These are phyloP conservation scores for Agonopterix heracliana DNA, from an alignment of 2,888 invertebrate species.

Conservation along the genomic window DNA sequence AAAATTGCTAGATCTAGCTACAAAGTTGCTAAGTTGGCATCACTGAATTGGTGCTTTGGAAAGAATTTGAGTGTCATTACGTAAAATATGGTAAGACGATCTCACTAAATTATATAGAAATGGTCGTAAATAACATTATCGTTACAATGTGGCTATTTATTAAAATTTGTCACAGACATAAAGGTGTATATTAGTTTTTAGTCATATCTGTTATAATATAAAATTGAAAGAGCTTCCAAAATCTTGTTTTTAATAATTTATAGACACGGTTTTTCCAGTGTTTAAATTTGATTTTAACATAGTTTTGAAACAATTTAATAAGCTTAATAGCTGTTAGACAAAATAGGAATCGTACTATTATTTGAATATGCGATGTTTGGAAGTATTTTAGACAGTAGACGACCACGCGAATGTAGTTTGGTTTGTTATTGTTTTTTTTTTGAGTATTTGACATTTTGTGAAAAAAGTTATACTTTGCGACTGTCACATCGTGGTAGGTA, in stretches of 20 bases:
- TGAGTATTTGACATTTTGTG: too few species aligned
- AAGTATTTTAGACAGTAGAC: not conserved
- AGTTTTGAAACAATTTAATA: too few species aligned
- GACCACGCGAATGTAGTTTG: too few species aligned
- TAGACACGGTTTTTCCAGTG: not conserved
- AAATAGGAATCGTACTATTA: too few species aligned
- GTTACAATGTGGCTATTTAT: slow-evolving; percentile 8
- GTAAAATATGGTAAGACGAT: slow-evolving; percentile 20
- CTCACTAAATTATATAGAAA: slow-evolving; percentile 25
- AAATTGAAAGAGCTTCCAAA: slow-evolving; percentile 2
- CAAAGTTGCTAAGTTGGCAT: too few species aligned
- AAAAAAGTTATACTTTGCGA: too few species aligned
- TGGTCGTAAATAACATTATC: slow-evolving; percentile 8
- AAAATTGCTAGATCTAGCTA: too few species aligned
- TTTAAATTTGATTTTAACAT: not conserved
- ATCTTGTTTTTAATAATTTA: slow-evolving; percentile 7
- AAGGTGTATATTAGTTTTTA: slow-evolving; percentile 5
- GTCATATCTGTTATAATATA: slow-evolving; percentile 1
- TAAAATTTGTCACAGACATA: slow-evolving; percentile 9
- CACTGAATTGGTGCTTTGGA: not conserved
- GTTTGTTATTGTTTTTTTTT: too few species aligned
- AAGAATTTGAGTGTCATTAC: slow-evolving; percentile 27
- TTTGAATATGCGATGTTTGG: not conserved
- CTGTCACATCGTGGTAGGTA: too few species aligned
- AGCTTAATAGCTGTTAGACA: too few species aligned